Evolutionary conservation across 1,140 invertebrate species (phyloP).

Genomic region (Grapholita molesta): DNA sequence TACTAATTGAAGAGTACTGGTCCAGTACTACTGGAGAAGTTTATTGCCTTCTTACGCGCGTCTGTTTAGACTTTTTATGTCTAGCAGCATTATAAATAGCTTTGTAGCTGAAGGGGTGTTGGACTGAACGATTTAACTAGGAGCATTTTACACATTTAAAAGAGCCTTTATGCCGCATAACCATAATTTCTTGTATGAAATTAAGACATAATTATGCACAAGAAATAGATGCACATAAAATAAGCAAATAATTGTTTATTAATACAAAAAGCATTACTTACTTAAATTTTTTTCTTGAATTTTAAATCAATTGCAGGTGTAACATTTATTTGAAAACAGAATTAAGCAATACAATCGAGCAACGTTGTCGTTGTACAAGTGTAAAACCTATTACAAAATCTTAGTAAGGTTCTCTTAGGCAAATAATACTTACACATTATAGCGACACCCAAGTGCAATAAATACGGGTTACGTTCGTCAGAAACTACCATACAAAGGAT

Average conservation of each 20-base stretch:
- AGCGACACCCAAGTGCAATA: too few relatives aligned
- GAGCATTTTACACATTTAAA: too few relatives aligned
- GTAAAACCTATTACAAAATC: constrained; percentile 1
- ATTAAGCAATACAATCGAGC: not conserved
- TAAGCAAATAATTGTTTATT: too few relatives aligned
- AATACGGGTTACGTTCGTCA: too few relatives aligned
- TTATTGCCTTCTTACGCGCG: constrained; percentile 28
- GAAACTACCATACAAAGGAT: too few relatives aligned
- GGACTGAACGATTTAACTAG: not conserved
- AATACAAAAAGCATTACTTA: too few relatives aligned
- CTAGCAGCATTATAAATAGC: not conserved
- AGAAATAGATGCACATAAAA: too few relatives aligned
- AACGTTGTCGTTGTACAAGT: not conserved
- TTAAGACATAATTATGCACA: too few relatives aligned
- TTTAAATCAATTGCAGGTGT: not conserved
- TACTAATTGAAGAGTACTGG: constrained; percentile 34
- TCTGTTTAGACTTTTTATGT: constrained; percentile 5
- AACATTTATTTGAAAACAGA: not conserved
- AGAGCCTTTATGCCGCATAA: too few relatives aligned
- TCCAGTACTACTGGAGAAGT: too few relatives aligned
- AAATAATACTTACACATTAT: not conserved
- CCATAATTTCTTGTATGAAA: too few relatives aligned
- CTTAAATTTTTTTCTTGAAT: too few relatives aligned
- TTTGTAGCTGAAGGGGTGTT: not conserved
- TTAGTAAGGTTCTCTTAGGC: not conserved